A percentile compares a stretch with the other conserved stretches of the same genome.
phyloP scores from a whole-genome alignment of 35 echinoderm and acorn worm species.

The Eucidaris tribuloides region DNA sequence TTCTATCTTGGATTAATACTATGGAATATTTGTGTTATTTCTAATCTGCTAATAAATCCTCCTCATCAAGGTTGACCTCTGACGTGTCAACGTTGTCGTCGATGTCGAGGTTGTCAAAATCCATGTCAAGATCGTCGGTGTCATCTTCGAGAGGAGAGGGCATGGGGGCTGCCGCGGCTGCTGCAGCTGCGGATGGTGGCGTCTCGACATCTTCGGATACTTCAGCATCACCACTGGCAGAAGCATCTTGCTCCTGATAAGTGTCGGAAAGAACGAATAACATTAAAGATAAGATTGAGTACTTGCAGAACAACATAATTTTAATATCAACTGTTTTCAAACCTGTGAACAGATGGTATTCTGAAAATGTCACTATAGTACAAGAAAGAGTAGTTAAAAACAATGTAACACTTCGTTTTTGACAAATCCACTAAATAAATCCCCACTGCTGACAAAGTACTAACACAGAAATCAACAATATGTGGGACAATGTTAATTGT shows the following conservation, averaged over 20 bases:
- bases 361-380: too few species aligned
- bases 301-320: too few species aligned
- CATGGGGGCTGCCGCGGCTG: neutral
- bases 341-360: neutral
- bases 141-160: neutral
- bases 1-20: neutral
- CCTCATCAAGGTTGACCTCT: slow-evolving; percentile 87
- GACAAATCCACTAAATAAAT: too few species aligned
- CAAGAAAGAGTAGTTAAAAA: too few species aligned
- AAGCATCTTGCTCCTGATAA: slow-evolving; percentile 18
- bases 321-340: too few species aligned
- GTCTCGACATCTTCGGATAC: neutral
- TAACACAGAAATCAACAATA: too few species aligned
- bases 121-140: slow-evolving; percentile 85
- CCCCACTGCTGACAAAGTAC: too few species aligned
- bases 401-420: too few species aligned
- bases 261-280: neutral
- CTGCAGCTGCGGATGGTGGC: neutral
- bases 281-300: too few species aligned
- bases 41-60: slow-evolving; percentile 93
- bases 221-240: neutral
- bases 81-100: slow-evolving; percentile 76
- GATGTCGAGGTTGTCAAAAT: slow-evolving; percentile 94
- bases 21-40: neutral
- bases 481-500: too few species aligned